These are phyloP conservation scores for Morinoia aosen DNA, from an alignment of 2,888 invertebrate species.

Conservation along the genomic window DNA sequence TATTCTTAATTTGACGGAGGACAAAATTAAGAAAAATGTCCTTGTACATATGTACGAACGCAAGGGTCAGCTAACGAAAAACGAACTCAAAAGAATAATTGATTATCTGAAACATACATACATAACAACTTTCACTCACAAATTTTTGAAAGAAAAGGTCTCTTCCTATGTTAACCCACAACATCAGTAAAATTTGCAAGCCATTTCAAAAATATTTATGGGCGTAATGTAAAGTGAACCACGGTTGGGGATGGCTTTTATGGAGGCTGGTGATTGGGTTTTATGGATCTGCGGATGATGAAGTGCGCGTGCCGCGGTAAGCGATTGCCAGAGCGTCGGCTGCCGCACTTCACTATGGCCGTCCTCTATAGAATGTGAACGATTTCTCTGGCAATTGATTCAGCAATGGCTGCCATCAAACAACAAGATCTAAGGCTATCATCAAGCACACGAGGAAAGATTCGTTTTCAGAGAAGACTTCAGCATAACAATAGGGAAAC, in stretches of 20 bases:
- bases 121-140: background rate
- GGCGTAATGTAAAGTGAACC: background rate
- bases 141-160: background rate
- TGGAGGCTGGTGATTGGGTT: constrained; percentile 29
- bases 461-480: background rate
- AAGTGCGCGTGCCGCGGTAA: background rate
- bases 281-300: constrained; percentile 45
- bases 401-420: background rate
- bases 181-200: background rate
- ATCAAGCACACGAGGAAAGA: constrained; percentile 6
- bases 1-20: too few relatives aligned
- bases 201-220: constrained; percentile 1
- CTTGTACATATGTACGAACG: too few relatives aligned
- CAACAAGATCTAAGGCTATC: background rate
- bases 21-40: too few relatives aligned
- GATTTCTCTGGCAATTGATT: constrained; percentile 41
- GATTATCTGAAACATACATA: too few relatives aligned
- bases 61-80: too few relatives aligned
- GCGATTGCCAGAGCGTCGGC: constrained; percentile 20
- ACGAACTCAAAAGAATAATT: too few relatives aligned
- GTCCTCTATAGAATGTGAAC: background rate
- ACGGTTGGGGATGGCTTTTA: background rate
- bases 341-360: background rate
- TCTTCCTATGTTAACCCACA: background rate
- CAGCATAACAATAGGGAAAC: background rate